phyloP scores from a whole-genome alignment of 37 sponge, comb jelly and placozoan genomes.

The Mnemiopsis leidyi region DNA sequence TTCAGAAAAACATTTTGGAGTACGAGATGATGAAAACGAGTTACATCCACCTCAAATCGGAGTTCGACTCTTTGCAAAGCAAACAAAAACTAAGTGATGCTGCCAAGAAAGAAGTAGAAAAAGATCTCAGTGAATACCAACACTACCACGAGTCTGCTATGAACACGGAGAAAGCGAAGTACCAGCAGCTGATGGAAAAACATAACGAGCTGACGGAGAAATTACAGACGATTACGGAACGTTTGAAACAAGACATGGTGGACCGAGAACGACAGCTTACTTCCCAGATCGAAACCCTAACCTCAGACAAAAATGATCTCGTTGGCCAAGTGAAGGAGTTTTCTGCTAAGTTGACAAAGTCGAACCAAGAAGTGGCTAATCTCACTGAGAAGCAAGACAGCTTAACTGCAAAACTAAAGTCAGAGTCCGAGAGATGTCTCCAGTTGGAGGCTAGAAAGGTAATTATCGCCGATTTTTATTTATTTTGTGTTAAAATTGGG shows the following conservation, averaged over 20 bases:
- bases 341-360: neutral
- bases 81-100: neutral
- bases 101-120: neutral
- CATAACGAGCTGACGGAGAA: neutral
- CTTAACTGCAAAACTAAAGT: neutral
- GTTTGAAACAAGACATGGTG: neutral
- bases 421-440: neutral
- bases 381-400: neutral
- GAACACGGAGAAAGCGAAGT: neutral
- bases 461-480: too few relatives aligned
- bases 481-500: too few relatives aligned
- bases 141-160: neutral
- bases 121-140: neutral
- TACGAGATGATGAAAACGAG: constrained; percentile 42
- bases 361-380: neutral
- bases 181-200: neutral
- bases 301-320: neutral
- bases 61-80: neutral
- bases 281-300: neutral
- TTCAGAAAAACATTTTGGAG: constrained; percentile 1
- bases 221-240: neutral
- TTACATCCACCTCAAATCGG: constrained; percentile 14
- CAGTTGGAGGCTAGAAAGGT: neutral
- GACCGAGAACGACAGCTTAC: neutral
- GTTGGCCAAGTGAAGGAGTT: neutral